Percentiles rank a stretch among this genome's conserved stretches.
These are phyloP conservation scores for Petrocephalus microphthalmus DNA, from an alignment of 2,113 vertebrate species.

Conservation along the genomic window DNA sequence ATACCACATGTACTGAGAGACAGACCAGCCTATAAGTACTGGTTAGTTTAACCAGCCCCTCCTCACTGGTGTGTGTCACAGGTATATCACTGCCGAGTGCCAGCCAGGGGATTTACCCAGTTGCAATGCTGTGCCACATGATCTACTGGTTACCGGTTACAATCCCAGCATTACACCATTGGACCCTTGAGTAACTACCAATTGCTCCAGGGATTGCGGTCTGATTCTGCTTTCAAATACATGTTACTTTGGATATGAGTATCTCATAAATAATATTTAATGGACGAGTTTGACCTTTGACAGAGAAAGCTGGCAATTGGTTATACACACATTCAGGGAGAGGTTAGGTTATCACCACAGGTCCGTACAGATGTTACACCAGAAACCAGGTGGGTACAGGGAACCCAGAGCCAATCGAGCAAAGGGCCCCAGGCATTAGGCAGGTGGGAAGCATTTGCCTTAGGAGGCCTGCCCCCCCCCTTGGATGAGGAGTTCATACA, in stretches of 20 bases:
- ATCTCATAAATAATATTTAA: background rate
- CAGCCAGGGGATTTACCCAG: background rate
- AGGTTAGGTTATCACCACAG: background rate
- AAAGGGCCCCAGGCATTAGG: background rate
- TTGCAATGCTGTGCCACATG: too few relatives aligned
- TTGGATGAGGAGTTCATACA: background rate
- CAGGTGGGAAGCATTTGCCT: background rate
- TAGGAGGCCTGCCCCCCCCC: background rate
- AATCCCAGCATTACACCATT: background rate
- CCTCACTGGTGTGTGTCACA: background rate
- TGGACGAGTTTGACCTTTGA: background rate
- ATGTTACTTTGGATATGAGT: background rate
- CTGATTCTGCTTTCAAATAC: background rate
- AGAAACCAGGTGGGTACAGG: background rate
- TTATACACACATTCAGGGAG: background rate
- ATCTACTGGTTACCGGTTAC: background rate
- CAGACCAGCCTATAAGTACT: background rate
- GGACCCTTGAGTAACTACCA: background rate
- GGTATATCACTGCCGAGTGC: background rate
- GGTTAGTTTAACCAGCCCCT: background rate
- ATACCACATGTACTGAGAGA: background rate
- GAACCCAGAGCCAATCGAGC: background rate
- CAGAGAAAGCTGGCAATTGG: background rate
- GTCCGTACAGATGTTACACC: background rate
- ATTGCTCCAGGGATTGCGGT: background rate